phyloP scores from a whole-genome alignment of 2,888 invertebrate species.

The Cephonodes hylas region DNA sequence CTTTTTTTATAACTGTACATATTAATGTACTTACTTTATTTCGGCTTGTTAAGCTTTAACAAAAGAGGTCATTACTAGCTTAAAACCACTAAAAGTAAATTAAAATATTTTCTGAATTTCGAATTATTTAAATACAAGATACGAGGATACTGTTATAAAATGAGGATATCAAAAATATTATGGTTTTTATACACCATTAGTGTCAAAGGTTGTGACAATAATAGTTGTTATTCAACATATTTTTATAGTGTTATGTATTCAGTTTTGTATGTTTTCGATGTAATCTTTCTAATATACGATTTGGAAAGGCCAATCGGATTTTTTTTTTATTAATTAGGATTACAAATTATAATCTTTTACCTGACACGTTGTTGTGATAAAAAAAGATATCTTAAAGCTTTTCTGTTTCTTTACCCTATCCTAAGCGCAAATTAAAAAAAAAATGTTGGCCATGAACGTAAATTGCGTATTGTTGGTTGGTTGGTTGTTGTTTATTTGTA shows the following conservation, averaged over 20 bases:
- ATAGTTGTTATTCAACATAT: neutral
- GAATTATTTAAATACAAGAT: neutral
- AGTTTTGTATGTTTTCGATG: neutral
- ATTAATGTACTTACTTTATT: too few relatives aligned
- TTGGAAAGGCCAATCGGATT: neutral
- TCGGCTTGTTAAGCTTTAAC: too few relatives aligned
- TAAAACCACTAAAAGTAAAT: neutral
- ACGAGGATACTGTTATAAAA: neutral
- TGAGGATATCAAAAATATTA: neutral
- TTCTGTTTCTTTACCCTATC: too few relatives aligned
- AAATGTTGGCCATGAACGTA: too few relatives aligned
- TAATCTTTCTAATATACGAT: neutral
- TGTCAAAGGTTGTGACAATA: slow-evolving; percentile 3
- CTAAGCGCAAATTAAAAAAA: too few relatives aligned
- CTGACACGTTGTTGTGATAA: neutral
- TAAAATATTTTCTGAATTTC: slow-evolving; percentile 5
- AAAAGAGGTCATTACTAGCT: neutral
- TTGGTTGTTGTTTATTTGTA: too few relatives aligned
- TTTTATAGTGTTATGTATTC: neutral
- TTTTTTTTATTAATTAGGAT: neutral
- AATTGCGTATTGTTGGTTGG: too few relatives aligned
- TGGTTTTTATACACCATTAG: neutral
- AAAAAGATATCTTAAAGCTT: neutral
- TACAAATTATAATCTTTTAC: neutral
- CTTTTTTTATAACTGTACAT: too few relatives aligned